Base-by-base conservation (phyloP, 2,888 invertebrate genomes). In the Byasa hedistus region DNA sequence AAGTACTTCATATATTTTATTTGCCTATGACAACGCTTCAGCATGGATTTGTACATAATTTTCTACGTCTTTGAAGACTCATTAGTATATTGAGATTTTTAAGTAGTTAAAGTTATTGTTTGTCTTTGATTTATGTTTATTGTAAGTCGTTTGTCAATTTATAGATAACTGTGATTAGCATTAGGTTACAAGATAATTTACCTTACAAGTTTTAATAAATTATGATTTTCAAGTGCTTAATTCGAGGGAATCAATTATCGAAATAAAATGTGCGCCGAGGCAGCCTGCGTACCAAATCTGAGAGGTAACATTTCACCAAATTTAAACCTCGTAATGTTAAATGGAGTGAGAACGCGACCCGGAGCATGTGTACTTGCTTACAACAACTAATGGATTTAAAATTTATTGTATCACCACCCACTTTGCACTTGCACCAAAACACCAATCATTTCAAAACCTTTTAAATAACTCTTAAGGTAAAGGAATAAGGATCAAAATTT, bases 301-400 rank as follows among this genome's bases (percentile, higher is more conserved):
- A 74, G 75, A 80, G 80, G 83, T 82, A 84, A 85, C 87, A 89
- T 87, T 82, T 91, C 89, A 90, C 80, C 85, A 82, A 86, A 85
- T 91, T 86, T 86, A 84, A 89, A 85, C 85, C 88, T 91, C 91
- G 80, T 91, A 90, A 91, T 84, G 89, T 91, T 91, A 86, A 91
- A 91, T 91, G 91, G 87, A 88, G 84, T 86, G 90, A 78, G 71
- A 75, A 75, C 73, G 76, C 77, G 82, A 83, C 79, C 84, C 82
- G 76, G 81, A 89, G 86, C 91, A 91, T 90, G 90, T 91, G 91
- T 88, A 89, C 83, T 83, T 77, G 79, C 77, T 76, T 76, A 79
- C 79, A 76, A 79, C 81, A 82, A 78, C 90, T 91, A 91, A 91
- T 91, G 91, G 90, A 88, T 89, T 90, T 89, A 87, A 89, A 91